These are phyloP conservation scores for Brachyistius frenatus DNA, from an alignment of 2,113 vertebrate species.

Conservation along the genomic window DNA sequence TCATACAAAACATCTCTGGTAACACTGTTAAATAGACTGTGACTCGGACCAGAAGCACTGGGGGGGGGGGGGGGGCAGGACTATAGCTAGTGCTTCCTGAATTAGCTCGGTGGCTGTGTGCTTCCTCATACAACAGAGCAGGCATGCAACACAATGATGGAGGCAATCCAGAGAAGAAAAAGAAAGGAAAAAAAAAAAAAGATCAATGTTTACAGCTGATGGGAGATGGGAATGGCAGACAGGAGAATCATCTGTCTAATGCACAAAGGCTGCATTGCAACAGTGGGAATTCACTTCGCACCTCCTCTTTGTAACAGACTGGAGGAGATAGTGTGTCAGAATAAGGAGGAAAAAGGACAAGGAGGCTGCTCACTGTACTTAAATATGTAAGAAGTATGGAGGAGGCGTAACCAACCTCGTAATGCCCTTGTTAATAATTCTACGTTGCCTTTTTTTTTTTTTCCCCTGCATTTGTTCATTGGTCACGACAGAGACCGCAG, in stretches of 20 bases:
- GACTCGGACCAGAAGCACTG: conserved; percentile 85
- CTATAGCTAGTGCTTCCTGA: conserved; percentile 86
- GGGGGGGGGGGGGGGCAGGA: conserved; percentile 84
- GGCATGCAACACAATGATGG: conserved; percentile 69
- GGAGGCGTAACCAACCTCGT: conserved; percentile 25
- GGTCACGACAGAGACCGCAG: conserved; percentile 56
- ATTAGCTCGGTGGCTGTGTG: conserved; percentile 84
- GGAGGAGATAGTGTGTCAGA: conserved; percentile 1
- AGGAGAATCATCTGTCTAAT: conserved; percentile 32
- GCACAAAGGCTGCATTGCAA: conserved; percentile 23
- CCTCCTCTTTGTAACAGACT: conserved; percentile 9
- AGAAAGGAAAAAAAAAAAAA: conserved; percentile 10
- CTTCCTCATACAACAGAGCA: conserved; percentile 63
- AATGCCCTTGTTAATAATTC: conserved; percentile 63
- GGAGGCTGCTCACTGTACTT: conserved; percentile 16
- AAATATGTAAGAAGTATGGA: conserved; percentile 16
- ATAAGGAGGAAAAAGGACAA: conserved; percentile 3
- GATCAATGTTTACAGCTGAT: conserved; percentile 44
- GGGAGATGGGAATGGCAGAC: conserved; percentile 57
- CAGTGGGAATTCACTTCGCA: conserved; percentile 21
- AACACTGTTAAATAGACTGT: conserved; percentile 92
- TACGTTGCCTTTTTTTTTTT: conserved; percentile 1
- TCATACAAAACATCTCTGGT: conserved; percentile 92
- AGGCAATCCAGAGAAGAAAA: conserved; percentile 31
- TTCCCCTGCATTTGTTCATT: conserved; percentile 56